Evolutionary conservation across 2,797 vertebrate genomes (phyloP).

Genomic region (Eidolon dupreanum): DNA sequence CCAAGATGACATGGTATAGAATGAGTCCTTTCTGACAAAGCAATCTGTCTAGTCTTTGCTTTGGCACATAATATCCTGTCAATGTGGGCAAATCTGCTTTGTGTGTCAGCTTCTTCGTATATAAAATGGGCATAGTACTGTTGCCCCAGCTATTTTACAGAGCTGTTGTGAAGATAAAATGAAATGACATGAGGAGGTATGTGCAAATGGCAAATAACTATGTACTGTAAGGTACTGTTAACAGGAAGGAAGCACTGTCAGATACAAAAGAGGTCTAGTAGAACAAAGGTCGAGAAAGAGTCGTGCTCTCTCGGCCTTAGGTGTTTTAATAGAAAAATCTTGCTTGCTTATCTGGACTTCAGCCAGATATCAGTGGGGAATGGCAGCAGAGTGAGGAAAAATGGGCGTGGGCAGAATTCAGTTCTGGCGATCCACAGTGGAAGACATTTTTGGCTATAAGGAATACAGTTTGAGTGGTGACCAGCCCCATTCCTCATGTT

Average conservation of each 20-base stretch:
- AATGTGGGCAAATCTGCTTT: not conserved
- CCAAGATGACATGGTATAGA: not conserved
- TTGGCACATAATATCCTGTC: not conserved
- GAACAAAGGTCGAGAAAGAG: not conserved
- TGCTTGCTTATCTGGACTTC: not conserved
- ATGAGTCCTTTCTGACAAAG: not conserved
- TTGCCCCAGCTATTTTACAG: not conserved
- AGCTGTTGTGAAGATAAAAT: constrained; percentile 44
- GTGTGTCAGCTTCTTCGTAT: constrained; percentile 41
- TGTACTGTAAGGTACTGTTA: not conserved
- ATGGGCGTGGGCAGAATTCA: not conserved
- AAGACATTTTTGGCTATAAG: not conserved
- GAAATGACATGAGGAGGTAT: not conserved
- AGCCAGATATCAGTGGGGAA: not conserved
- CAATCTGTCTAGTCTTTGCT: not conserved
- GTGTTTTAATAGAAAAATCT: constrained; percentile 5
- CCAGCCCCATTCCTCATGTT: not conserved
- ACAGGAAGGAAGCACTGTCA: not conserved
- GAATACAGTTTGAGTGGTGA: not conserved
- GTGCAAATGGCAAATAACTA: not conserved
- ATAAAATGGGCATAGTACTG: not conserved
- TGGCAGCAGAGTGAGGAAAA: not conserved
- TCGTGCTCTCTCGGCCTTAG: not conserved
- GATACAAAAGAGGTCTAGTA: not conserved
- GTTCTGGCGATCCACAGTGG: not conserved